These are phyloP conservation scores for Muscicapa adusta DNA, from an alignment of 2,113 vertebrate genomes.

Conservation along the genomic window DNA sequence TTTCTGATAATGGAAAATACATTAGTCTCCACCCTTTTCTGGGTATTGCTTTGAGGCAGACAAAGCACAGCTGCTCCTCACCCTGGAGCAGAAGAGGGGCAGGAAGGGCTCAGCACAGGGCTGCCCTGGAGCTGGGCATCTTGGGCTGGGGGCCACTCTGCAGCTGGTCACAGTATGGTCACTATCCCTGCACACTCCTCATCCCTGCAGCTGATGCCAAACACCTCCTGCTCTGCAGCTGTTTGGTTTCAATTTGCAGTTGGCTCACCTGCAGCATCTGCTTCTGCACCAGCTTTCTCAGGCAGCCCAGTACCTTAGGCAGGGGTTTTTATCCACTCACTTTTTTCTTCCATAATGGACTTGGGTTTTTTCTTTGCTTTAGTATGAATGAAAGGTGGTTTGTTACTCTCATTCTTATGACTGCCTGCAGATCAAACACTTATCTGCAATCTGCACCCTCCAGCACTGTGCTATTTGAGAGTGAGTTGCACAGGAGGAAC, in stretches of 20 bases:
- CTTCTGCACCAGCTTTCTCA: background rate
- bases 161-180: fast-evolving
- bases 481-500: background rate
- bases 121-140: background rate
- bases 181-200: fast-evolving
- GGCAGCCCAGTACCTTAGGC: background rate
- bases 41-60: background rate
- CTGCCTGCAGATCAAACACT: background rate
- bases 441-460: background rate
- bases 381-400: background rate
- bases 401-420: background rate
- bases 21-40: background rate
- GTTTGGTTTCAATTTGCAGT: fast-evolving
- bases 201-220: background rate
- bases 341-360: background rate
- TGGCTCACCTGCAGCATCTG: background rate
- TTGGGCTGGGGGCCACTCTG: background rate
- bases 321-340: fast-evolving
- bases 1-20: background rate
- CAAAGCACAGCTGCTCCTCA: background rate
- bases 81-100: fast-evolving
- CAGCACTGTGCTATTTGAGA: background rate
- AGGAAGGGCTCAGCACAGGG: fast-evolving
- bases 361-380: background rate
- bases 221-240: background rate